A percentile compares a stretch with the other conserved stretches of the same genome.
Conservation (phyloP, 1,140 invertebrate genomes). For the Vanessa tameamea region DNA sequence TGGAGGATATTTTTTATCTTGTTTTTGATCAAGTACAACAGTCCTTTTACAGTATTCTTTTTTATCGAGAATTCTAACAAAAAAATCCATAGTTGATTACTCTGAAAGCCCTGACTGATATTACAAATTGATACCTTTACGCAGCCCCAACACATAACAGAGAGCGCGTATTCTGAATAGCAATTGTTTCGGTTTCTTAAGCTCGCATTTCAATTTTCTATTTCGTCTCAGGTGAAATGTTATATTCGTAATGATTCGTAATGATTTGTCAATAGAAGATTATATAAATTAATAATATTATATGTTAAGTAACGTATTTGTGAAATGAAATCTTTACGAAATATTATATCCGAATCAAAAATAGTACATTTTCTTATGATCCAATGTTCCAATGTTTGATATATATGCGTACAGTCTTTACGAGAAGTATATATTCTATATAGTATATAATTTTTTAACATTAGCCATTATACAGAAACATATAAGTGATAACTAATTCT, state of each 20-base stretch:
- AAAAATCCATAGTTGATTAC: slow-evolving; percentile 10
- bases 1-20: no score
- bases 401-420: no score
- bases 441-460: no score
- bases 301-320: no score
- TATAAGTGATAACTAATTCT: neutral
- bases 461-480: neutral
- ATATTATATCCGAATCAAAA: no score
- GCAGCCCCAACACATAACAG: slow-evolving; percentile 25
- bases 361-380: no score
- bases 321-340: no score
- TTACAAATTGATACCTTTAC: slow-evolving; percentile 36
- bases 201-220: slow-evolving; percentile 20
- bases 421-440: no score
- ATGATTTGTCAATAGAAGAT: slow-evolving; percentile 1
- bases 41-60: neutral
- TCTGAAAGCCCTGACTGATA: slow-evolving; percentile 23
- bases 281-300: no score
- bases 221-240: slow-evolving; percentile 23
- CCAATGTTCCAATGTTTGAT: no score
- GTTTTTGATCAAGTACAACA: neutral
- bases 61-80: neutral
- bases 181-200: slow-evolving; percentile 23
- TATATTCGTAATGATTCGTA: slow-evolving; percentile 13
- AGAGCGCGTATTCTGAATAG: slow-evolving; percentile 27